Evolutionary conservation across 2,113 vertebrate species (phyloP), one percentile per base, ranked within the genome.

Genomic region (Petroica traversi): DNA sequence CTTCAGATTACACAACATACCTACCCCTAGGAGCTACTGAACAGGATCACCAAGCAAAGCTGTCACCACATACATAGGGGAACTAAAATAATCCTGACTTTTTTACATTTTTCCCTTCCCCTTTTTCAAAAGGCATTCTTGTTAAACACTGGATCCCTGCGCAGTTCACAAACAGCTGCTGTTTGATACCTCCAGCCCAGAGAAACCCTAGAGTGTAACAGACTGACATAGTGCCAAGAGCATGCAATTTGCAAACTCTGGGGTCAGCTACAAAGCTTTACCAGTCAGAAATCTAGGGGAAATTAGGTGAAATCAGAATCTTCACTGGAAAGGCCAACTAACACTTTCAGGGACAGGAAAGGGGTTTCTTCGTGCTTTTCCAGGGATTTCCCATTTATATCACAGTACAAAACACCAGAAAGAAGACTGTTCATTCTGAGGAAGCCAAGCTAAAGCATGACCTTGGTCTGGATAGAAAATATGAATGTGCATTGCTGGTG

Each of bases 391-490:
- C 58, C 92, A 63, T 84, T 97, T 95, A 89, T 67, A 95, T 90
- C 95, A 96, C 62, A 95, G 79, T 62, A 96, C 59, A 89, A 97
- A 97, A 89, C 75, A 97, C 59, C 82, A 90, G 95, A 96, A 93
- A 87, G 79, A 96, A 81, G 54, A 36, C 20, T 78, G 74, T 62
- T 97, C 72, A 88, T 93, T 82, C 79, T 78, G 88, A 97, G 91
- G 71, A 96, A 96, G 85, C 62, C 91, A 95, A 97, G 85, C 94
- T 95, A 95, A 90, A 97, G 90, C 62, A 85, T 45, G 91, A 97
- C 86, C 89, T 96, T 4, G 17, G 89, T 48, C 95, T 93, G 25
- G 82, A 95, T 79, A 88, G 95, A 97, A 97, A 97, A 96, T 55
- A 43, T 83, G 81, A 97, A 83, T 9, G 5, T 88, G 71, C 61